These are phyloP conservation scores for Gymnopithys bicolor DNA, from an alignment of 2,797 vertebrate genomes.

Conservation along the genomic window DNA sequence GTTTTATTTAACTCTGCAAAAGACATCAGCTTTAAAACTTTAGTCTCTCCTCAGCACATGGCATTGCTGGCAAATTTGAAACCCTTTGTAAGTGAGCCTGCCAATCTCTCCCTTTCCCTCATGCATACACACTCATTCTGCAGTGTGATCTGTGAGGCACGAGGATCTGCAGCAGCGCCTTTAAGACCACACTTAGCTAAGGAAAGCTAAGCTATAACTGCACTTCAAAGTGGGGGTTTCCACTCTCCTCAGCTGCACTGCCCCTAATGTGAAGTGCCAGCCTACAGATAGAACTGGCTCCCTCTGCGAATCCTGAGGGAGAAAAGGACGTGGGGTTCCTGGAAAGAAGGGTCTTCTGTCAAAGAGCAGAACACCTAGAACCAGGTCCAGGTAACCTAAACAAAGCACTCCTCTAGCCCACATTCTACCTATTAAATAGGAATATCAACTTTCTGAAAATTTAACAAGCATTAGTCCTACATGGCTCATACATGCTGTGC, in stretches of 20 bases:
- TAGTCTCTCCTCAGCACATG: not conserved
- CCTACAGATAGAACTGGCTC: not conserved
- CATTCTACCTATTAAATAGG: not conserved
- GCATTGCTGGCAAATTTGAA: not conserved
- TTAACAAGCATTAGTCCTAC: not conserved
- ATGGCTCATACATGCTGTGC: not conserved
- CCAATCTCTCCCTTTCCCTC: not conserved
- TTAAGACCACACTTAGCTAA: not conserved
- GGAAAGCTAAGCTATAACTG: not conserved
- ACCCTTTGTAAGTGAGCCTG: not conserved
- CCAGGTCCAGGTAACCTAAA: not conserved
- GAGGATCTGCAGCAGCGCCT: not conserved
- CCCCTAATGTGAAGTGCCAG: accelerated
- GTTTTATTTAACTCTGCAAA: not conserved
- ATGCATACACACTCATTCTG: not conserved
- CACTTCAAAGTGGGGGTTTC: not conserved
- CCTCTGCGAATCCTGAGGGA: not conserved
- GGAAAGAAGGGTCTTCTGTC: not conserved
- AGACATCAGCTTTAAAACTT: not conserved
- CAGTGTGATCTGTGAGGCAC: not conserved
- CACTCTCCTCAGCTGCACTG: not conserved
- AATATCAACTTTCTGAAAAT: not conserved
- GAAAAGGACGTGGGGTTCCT: accelerated
- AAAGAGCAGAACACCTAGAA: not conserved
- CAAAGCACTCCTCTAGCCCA: not conserved